These are phyloP conservation scores for Drosophila melanica DNA, from an alignment of 1,140 invertebrate species.

Conservation along the genomic window DNA sequence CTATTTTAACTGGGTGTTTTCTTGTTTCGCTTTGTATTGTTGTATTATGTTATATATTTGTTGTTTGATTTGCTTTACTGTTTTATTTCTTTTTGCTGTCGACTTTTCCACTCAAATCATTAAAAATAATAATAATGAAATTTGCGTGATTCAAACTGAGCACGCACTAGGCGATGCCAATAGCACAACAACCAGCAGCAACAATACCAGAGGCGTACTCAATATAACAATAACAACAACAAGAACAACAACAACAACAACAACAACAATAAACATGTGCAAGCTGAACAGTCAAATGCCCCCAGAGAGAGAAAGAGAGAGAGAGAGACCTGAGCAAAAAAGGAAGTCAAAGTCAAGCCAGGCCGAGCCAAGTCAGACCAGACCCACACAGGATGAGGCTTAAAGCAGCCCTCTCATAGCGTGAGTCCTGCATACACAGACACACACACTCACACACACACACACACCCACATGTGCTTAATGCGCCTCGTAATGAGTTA, in stretches of 20 bases:
- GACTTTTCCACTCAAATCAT: constrained; percentile 76
- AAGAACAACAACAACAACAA: constrained; percentile 19
- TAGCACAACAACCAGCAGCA: constrained; percentile 41
- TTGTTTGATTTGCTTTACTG: constrained; percentile 5
- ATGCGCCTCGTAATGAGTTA: constrained; percentile 80
- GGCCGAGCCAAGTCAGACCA: constrained; percentile 16
- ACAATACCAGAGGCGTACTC: constrained; percentile 64
- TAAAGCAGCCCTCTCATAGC: constrained; percentile 70
- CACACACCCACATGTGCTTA: constrained; percentile 63
- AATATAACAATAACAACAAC: constrained; percentile 57
- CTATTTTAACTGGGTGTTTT: constrained; percentile 35
- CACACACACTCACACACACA: constrained; percentile 26
- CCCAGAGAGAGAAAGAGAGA: constrained; percentile 33
- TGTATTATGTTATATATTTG: constrained; percentile 28
- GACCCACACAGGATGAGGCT: constrained; percentile 47
- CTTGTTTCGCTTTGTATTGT: constrained; percentile 27
- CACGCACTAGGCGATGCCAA: constrained; percentile 79
- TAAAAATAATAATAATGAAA: constrained; percentile 81
- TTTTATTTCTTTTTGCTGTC: constrained; percentile 28
- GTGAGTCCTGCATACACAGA: constrained; percentile 57
- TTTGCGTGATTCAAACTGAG: constrained; percentile 78
- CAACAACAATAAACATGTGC: constrained; percentile 68
- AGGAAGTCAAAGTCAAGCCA: constrained; percentile 78
- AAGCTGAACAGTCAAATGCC: constrained; percentile 62
- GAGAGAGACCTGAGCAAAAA: constrained; percentile 30